These are phyloP conservation scores for Tethea ocularis DNA, from an alignment of 2,888 invertebrate genomes.

Conservation along the genomic window DNA sequence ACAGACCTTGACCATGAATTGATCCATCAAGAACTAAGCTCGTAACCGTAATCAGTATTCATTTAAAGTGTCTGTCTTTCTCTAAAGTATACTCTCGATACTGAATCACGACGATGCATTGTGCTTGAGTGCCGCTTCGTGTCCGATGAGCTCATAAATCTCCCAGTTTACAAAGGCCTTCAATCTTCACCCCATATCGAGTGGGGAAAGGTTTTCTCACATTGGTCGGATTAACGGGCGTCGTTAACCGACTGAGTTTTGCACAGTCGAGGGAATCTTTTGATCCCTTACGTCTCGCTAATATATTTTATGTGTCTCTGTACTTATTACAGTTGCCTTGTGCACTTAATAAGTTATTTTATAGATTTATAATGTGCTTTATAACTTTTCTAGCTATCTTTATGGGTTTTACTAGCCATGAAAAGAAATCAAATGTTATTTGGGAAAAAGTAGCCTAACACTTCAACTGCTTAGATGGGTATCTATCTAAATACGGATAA, in stretches of 20 bases:
- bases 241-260: slow-evolving; percentile 53
- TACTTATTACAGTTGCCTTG: slow-evolving; percentile 14
- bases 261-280: slow-evolving; percentile 61
- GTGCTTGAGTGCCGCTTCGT: slow-evolving; percentile 55
- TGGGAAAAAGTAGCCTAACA: no score
- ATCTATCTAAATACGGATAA: no score
- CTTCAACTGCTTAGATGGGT: no score
- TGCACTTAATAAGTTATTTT: slow-evolving; percentile 22
- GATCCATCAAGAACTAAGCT: not conserved
- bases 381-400: slow-evolving; percentile 7
- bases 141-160: slow-evolving; percentile 54
- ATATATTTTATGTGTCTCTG: slow-evolving; percentile 32
- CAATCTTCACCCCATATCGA: slow-evolving; percentile 18
- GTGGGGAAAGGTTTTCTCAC: slow-evolving; percentile 27
- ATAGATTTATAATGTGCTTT: slow-evolving; percentile 10
- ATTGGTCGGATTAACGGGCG: slow-evolving; percentile 42
- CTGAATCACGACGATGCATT: slow-evolving; percentile 53
- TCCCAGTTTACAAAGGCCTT: slow-evolving; percentile 30
- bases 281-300: slow-evolving; percentile 47
- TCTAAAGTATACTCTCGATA: slow-evolving; percentile 36
- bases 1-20: slow-evolving; percentile 3
- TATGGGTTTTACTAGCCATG: slow-evolving; percentile 7
- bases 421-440: not conserved
- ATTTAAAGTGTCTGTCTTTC: slow-evolving; percentile 27
- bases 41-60: slow-evolving; percentile 16